Percentiles rank a stretch among this genome's conserved stretches.
phyloP scores from a whole-genome alignment of 2,113 vertebrate genomes.

The Xiphophorus couchianus region DNA sequence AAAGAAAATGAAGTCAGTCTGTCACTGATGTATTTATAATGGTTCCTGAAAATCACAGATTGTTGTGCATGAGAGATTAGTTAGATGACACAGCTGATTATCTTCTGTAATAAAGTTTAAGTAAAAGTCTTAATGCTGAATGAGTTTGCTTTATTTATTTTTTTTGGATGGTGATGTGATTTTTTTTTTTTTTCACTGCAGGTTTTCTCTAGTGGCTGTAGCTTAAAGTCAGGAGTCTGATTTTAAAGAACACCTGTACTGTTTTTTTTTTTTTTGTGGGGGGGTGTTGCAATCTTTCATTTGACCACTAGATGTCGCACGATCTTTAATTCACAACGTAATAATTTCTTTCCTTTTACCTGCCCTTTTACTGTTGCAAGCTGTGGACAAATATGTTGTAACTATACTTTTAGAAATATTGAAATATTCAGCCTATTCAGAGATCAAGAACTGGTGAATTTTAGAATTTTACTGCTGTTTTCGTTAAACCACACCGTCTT shows the following conservation, averaged over 20 bases:
- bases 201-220: background rate
- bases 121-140: background rate
- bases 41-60: background rate
- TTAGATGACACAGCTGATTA: background rate
- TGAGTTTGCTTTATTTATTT: background rate
- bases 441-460: background rate
- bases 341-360: too few relatives aligned
- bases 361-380: too few relatives aligned
- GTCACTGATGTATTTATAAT: background rate
- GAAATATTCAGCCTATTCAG: background rate
- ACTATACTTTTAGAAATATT: background rate
- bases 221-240: too few relatives aligned
- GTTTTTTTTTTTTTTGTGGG: too few relatives aligned
- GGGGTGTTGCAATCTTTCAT: background rate
- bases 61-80: background rate
- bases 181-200: background rate
- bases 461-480: background rate
- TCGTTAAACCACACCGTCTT: background rate
- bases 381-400: too few relatives aligned
- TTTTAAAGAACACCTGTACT: too few relatives aligned
- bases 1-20: background rate
- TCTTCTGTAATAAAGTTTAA: constrained; percentile 10
- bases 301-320: background rate
- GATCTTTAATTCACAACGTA: background rate
- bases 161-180: too few relatives aligned